Evolutionary conservation across 2,113 vertebrate genomes (phyloP).

Genomic region (Notechis scutatus): DNA sequence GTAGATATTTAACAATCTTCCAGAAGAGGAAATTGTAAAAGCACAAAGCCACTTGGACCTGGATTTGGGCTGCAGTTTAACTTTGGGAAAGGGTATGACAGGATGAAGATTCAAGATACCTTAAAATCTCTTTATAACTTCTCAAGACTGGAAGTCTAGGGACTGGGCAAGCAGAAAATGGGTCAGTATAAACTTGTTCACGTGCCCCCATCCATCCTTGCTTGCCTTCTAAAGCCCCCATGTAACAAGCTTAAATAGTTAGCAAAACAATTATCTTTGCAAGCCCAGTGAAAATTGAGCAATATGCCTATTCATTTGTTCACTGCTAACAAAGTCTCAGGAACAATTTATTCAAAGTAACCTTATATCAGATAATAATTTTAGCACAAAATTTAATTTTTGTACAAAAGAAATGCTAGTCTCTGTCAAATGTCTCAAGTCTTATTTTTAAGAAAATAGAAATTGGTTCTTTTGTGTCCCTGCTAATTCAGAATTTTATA

Average conservation of each 20-base stretch:
- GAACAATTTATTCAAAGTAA: background rate
- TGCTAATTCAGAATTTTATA: conserved; percentile 45
- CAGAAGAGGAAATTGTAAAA: background rate
- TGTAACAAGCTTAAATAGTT: background rate
- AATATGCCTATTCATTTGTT: background rate
- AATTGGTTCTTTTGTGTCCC: conserved; percentile 3
- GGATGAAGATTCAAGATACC: background rate
- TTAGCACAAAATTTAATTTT: conserved; percentile 3
- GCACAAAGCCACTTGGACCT: background rate
- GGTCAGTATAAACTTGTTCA: background rate
- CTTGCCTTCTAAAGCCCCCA: background rate
- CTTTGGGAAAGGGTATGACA: background rate
- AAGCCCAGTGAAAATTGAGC: background rate
- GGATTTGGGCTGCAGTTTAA: background rate
- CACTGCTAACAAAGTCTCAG: conserved; percentile 1
- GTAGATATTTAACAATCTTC: background rate
- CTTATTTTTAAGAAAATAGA: background rate
- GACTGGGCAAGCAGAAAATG: background rate
- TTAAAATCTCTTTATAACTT: background rate
- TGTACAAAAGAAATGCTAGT: background rate
- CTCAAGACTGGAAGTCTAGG: background rate
- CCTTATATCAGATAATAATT: background rate
- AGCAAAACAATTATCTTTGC: background rate
- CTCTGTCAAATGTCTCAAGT: background rate
- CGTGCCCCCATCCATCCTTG: background rate